Evolutionary conservation across 2,888 invertebrate genomes (phyloP).

Genomic region (Ennomos fuscantarius): DNA sequence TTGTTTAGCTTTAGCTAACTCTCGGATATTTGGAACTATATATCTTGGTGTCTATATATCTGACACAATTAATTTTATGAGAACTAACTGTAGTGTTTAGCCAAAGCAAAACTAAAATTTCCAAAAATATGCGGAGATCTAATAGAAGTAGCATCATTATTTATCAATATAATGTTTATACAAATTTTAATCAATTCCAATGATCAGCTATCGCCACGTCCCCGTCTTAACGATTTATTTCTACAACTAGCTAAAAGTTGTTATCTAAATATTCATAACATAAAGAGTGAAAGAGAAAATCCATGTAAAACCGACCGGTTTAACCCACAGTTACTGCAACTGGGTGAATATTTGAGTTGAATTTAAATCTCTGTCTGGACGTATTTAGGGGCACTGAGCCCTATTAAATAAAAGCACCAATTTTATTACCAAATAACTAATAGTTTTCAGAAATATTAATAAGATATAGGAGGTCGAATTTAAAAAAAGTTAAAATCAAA

Average conservation of each 20-base stretch:
- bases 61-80: not conserved
- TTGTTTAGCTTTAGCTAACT: slow-evolving; percentile 22
- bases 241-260: slow-evolving; percentile 6
- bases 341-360: slow-evolving; percentile 63
- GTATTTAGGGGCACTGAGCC: slow-evolving; percentile 23
- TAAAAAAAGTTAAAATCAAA: too few species aligned
- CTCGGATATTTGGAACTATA: slow-evolving; percentile 30
- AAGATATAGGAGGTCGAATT: too few species aligned
- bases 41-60: not conserved
- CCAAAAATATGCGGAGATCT: too few species aligned
- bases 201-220: too few species aligned
- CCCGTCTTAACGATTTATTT: not conserved
- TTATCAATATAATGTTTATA: too few species aligned
- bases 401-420: not conserved
- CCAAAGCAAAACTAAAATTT: too few species aligned
- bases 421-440: too few species aligned
- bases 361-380: slow-evolving; percentile 55
- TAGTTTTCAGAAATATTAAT: too few species aligned
- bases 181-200: too few species aligned
- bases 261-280: slow-evolving; percentile 34
- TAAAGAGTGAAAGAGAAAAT: slow-evolving; percentile 41
- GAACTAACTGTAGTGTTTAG: too few species aligned
- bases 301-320: slow-evolving; percentile 42
- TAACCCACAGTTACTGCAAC: slow-evolving; percentile 53
- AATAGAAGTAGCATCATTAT: too few species aligned